These are phyloP conservation scores for Melipona quadrifasciata DNA, from an alignment of 1,140 invertebrate species.

Conservation along the genomic window DNA sequence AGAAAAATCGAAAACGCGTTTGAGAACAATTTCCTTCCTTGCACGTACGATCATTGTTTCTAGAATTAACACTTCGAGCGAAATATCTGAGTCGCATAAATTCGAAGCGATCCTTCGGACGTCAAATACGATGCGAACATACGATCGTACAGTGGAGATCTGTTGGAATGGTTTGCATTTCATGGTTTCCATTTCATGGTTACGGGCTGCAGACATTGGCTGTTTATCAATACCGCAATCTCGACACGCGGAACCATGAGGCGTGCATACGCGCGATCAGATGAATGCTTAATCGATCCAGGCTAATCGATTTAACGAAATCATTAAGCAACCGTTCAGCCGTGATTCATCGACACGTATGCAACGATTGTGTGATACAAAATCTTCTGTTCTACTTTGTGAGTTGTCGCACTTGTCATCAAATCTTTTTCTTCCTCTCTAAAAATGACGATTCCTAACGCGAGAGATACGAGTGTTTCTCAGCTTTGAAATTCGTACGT, in stretches of 20 bases:
- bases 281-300: slow-evolving; percentile 41
- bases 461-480: too few relatives aligned
- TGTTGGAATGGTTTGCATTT: slow-evolving; percentile 19
- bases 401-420: too few relatives aligned
- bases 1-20: too few relatives aligned
- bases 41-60: neutral
- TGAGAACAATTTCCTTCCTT: too few relatives aligned
- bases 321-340: slow-evolving; percentile 65
- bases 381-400: neutral
- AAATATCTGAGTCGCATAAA: neutral
- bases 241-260: slow-evolving; percentile 26
- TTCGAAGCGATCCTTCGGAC: neutral
- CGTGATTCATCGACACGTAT: slow-evolving; percentile 8
- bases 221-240: slow-evolving; percentile 34
- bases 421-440: too few relatives aligned
- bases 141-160: neutral
- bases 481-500: too few relatives aligned
- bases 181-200: slow-evolving; percentile 22
- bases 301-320: slow-evolving; percentile 59
- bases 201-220: slow-evolving; percentile 1
- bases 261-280: slow-evolving; percentile 20
- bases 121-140: neutral
- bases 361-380: neutral
- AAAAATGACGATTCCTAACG: too few relatives aligned
- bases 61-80: neutral